These are phyloP conservation scores for Petrocephalus sullivani DNA, from an alignment of 2,797 vertebrate genomes.

Conservation along the genomic window DNA sequence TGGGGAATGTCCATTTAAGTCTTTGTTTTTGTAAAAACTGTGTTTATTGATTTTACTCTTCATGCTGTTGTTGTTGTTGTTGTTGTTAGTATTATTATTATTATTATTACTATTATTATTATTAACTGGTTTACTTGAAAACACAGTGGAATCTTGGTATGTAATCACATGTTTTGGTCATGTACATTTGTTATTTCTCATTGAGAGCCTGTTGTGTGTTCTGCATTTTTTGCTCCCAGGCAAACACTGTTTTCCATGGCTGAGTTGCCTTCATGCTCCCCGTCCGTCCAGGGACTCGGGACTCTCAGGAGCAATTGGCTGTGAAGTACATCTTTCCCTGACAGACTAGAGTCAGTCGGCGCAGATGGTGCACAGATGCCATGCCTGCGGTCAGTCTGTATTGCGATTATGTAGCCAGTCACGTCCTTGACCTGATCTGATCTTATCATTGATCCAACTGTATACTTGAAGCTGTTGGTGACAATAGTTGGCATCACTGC, in stretches of 20 bases:
- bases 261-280: background rate
- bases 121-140: conserved; percentile 39
- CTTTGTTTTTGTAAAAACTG: conserved; percentile 18
- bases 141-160: conserved; percentile 14
- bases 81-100: conserved; percentile 9
- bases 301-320: background rate
- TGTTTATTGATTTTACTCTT: conserved; percentile 26
- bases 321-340: background rate
- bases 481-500: background rate
- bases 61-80: conserved; percentile 4
- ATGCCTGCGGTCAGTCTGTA: background rate
- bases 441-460: background rate
- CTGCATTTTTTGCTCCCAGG: background rate
- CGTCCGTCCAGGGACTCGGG: background rate
- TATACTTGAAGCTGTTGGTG: background rate
- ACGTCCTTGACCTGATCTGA: background rate
- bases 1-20: conserved; percentile 25
- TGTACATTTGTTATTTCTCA: conserved; percentile 17
- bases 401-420: background rate
- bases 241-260: background rate
- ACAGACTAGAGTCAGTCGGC: background rate
- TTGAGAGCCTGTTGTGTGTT: conserved; percentile 15
- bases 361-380: background rate
- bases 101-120: background rate
- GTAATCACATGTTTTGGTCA: background rate